Evolutionary conservation across 1,140 invertebrate species (phyloP), one percentile per base, ranked within the genome.

Genomic region (Yoshiicerus persimilis): DNA sequence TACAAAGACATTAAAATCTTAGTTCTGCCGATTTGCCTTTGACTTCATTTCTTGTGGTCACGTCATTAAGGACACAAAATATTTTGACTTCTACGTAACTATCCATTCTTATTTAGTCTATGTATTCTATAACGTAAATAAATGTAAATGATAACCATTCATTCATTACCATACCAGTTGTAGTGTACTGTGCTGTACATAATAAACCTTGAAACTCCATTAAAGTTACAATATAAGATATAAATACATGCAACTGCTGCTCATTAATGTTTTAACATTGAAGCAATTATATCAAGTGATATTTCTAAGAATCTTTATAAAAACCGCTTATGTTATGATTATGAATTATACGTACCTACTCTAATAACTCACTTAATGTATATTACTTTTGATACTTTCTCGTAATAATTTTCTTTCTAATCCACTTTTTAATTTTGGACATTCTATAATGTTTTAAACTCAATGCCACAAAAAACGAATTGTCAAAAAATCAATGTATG

Each of bases 241-340:
- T 38, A 80, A 80, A 13, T 16, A 80, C 16, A n/a, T 80, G 75
- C 32, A 80, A 80, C 34, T 36, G 32, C 34, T 80, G 75, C 75
- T 80, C 75, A 80, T n/a, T 80, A 30, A 80, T 80, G 75, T 80
- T 80, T 70, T 30, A 70, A 70, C 64, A 16, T 70, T 25, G 34
- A 80, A 80, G 75, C 75, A 38, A 38, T 80, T 80, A 36, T 38
- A 36, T 80, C 75, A 80, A 80, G 75, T 80, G 75, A 80, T 80
- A 80, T 80, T 80, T 80, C 30, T n/a, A 34, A 80, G 75, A 80
- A 80, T 80, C 75, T 80, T 80, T 80, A 80, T 80, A 38, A 34
- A 36, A 36, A 10, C 30, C 25, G 30, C 30, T 70, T 70, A 70
- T 70, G 66, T 70, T 70, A 56, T 56, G 47, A 56, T 20, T 56